Conservation (phyloP, 2,797 vertebrate species). For the Parotocinclus haroldoi region DNA sequence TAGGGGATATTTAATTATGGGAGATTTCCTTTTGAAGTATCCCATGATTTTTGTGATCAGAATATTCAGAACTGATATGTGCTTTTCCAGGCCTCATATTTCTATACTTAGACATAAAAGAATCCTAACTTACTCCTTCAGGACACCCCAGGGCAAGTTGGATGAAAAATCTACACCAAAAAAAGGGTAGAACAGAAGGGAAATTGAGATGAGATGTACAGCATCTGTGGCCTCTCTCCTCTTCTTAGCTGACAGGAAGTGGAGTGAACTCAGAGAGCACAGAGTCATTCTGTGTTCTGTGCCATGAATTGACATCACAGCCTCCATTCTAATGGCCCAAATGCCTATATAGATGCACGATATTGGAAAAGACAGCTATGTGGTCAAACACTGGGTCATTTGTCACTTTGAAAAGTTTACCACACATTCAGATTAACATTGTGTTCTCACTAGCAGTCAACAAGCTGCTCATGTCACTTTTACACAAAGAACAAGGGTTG, state of each 20-base stretch:
- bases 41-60: too few species aligned
- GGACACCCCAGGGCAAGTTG: constrained; percentile 31
- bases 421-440: too few species aligned
- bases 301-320: constrained; percentile 61
- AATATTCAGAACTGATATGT: too few species aligned
- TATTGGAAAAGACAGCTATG: constrained; percentile 5
- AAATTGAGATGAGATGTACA: constrained; percentile 71
- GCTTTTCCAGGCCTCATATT: too few species aligned
- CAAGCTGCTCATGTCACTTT: too few species aligned
- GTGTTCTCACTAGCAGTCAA: too few species aligned
- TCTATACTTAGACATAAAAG: too few species aligned
- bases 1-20: too few species aligned
- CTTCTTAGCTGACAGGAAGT: constrained; percentile 69
- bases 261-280: constrained; percentile 57
- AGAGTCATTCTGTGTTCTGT: constrained; percentile 70
- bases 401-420: not conserved
- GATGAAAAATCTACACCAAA: constrained; percentile 46
- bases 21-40: too few species aligned
- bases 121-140: constrained; percentile 19
- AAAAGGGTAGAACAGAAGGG: constrained; percentile 64
- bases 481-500: too few species aligned
- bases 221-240: constrained; percentile 69
- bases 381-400: constrained; percentile 25
- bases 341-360: constrained; percentile 36
- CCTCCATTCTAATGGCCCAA: constrained; percentile 62